Percentiles rank a stretch among this genome's conserved stretches.
These are phyloP conservation scores for Trichomycterus rosablanca DNA, from an alignment of 2,113 vertebrate species.

Conservation along the genomic window DNA sequence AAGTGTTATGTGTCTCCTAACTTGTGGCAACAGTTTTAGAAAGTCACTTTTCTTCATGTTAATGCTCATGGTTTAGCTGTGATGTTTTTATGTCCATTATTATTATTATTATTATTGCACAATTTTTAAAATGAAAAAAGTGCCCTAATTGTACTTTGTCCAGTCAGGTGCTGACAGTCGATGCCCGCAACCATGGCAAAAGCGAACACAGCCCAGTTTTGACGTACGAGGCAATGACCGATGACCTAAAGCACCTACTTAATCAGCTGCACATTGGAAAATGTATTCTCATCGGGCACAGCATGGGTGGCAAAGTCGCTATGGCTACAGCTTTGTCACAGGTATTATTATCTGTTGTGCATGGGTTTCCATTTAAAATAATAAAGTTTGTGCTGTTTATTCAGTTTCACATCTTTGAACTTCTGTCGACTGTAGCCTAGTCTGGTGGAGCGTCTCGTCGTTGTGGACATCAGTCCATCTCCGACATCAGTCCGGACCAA, in stretches of 20 bases:
- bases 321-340: conserved; percentile 81
- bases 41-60: too few species aligned
- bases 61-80: too few species aligned
- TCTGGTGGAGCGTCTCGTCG: conserved; percentile 84
- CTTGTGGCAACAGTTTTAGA: too few species aligned
- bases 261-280: conserved; percentile 71
- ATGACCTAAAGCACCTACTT: conserved; percentile 80
- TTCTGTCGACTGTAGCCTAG: conserved; percentile 64
- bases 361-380: background rate
- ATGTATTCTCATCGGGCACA: conserved; percentile 88
- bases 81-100: too few species aligned
- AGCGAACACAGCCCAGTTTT: conserved; percentile 78
- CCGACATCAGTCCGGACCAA: conserved; percentile 49
- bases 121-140: too few species aligned
- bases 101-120: too few species aligned
- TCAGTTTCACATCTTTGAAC: background rate
- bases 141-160: conserved; percentile 61
- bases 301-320: conserved; percentile 97
- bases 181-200: conserved; percentile 89
- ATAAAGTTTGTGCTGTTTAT: background rate
- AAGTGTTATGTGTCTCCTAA: too few species aligned
- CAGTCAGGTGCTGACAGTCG: conserved; percentile 86
- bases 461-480: conserved; percentile 81
- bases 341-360: conserved; percentile 56
- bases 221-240: conserved; percentile 83